Evolutionary conservation across 1,140 invertebrate species (phyloP).

Genomic region (Drosophila sulfurigaster): DNA sequence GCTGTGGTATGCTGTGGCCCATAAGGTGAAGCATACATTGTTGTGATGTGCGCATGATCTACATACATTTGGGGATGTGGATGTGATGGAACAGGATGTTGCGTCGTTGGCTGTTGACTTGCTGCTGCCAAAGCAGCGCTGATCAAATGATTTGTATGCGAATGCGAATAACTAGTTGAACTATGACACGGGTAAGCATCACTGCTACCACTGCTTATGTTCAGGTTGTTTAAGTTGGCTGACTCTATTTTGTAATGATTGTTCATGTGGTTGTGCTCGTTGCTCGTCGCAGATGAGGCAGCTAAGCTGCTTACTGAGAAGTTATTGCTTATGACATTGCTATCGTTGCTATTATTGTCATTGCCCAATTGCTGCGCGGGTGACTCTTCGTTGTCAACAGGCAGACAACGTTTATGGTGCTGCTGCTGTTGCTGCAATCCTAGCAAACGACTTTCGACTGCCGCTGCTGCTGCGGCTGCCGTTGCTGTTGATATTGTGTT

Average conservation of each 20-base stretch:
- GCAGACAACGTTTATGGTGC: constrained; percentile 48
- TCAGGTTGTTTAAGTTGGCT: constrained; percentile 30
- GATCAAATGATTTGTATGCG: constrained; percentile 72
- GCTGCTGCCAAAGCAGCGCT: constrained; percentile 54
- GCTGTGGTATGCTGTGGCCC: constrained; percentile 42
- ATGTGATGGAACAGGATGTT: constrained; percentile 54
- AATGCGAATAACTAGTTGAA: constrained; percentile 57
- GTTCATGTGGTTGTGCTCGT: constrained; percentile 52
- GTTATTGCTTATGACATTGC: constrained; percentile 54
- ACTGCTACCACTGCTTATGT: constrained; percentile 16
- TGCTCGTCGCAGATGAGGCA: constrained; percentile 50
- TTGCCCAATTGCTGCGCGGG: constrained; percentile 25
- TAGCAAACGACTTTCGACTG: constrained; percentile 68
- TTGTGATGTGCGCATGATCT: constrained; percentile 65
- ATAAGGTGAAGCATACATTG: constrained; percentile 59
- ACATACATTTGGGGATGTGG: constrained; percentile 76
- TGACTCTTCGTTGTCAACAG: not conserved
- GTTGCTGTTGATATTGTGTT: constrained; percentile 46
- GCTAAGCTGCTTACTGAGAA: constrained; percentile 75
- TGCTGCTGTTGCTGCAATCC: constrained; percentile 62
- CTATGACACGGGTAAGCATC: constrained; percentile 52
- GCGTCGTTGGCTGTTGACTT: constrained; percentile 28
- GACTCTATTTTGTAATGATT: constrained; percentile 24
- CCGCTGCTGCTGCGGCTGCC: constrained; percentile 59
- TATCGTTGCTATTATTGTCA: constrained; percentile 29